These are phyloP conservation scores for Enteromius unitaeniatus DNA, from an alignment of 2,797 vertebrate species.

Conservation along the genomic window DNA sequence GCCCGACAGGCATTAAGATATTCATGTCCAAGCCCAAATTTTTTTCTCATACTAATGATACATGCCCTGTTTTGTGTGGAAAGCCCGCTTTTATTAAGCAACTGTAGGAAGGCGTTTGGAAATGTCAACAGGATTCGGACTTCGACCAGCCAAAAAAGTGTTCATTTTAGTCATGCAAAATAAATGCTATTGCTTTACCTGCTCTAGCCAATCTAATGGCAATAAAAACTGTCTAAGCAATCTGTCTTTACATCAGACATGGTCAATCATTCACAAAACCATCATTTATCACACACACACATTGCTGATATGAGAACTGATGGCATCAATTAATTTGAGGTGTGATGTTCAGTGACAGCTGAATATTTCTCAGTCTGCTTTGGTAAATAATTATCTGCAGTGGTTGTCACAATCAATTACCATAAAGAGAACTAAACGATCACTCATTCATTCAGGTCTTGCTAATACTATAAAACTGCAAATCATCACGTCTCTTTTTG, in stretches of 20 bases:
- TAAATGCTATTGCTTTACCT: neutral
- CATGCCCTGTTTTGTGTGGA: too few species aligned
- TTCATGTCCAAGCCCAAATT: too few species aligned
- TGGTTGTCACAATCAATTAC: constrained; percentile 9
- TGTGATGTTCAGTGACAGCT: neutral
- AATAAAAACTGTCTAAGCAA: neutral
- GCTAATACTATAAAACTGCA: constrained; percentile 33
- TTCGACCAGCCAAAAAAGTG: neutral
- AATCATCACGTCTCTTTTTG: constrained; percentile 27
- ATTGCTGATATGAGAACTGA: neutral
- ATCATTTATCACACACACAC: neutral
- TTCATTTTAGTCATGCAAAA: neutral
- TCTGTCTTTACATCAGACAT: neutral
- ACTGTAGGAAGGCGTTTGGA: too few species aligned
- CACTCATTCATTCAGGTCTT: constrained; percentile 10
- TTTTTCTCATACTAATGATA: too few species aligned
- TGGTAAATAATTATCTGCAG: neutral
- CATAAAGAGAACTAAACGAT: constrained; percentile 12
- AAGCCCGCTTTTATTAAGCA: too few species aligned
- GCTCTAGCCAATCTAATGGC: neutral
- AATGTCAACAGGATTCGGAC: neutral
- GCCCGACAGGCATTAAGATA: too few species aligned
- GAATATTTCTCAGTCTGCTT: neutral
- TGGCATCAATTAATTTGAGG: neutral
- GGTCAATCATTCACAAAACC: neutral